Conservation (phyloP, 2,113 vertebrate species). For the Eretmochelys imbricata region DNA sequence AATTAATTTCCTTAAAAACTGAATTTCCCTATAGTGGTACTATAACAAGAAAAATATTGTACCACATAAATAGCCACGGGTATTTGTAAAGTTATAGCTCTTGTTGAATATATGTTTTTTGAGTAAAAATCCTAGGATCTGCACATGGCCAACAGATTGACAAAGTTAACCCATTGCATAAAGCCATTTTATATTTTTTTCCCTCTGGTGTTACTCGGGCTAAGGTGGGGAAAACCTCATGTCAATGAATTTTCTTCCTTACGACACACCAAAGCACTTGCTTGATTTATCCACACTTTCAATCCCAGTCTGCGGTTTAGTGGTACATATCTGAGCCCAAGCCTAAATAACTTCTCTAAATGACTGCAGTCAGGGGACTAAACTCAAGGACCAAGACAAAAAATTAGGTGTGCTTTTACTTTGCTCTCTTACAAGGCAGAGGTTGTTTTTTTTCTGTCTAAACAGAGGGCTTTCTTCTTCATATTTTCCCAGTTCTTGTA, state of each 20-base stretch:
- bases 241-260: not conserved
- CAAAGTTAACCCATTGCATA: not conserved
- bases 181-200: not conserved
- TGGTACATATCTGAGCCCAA: not conserved
- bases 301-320: not conserved
- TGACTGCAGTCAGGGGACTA: not conserved
- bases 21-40: not conserved
- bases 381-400: not conserved
- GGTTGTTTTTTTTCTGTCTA: not conserved
- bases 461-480: not conserved
- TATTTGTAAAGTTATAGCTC: not conserved
- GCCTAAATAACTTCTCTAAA: not conserved
- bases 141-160: not conserved
- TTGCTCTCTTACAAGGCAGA: not conserved
- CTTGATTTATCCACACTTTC: not conserved
- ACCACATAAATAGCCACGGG: too few species aligned
- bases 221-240: not conserved
- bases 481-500: not conserved
- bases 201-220: not conserved
- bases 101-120: not conserved
- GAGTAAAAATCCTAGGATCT: too few species aligned
- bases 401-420: not conserved
- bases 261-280: not conserved
- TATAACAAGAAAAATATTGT: not conserved
- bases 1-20: not conserved